These are phyloP conservation scores for Caenorhabditis sp. DNA, from an alignment of 2,888 invertebrate species.

Conservation along the genomic window DNA sequence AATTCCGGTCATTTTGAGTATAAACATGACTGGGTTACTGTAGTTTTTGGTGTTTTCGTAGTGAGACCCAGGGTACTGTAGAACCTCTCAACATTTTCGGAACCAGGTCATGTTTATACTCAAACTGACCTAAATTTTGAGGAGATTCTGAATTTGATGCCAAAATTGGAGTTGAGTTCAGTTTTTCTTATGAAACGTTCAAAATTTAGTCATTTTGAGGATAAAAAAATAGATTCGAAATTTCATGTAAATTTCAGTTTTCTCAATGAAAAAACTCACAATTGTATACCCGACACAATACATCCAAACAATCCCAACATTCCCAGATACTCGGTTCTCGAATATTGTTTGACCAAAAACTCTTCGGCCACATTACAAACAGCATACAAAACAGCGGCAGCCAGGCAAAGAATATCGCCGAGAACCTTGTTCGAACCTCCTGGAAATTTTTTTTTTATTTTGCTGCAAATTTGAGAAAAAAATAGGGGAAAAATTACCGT, in stretches of 20 bases:
- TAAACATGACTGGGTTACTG: not conserved
- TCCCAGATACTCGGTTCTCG: conserved; percentile 83
- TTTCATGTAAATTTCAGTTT: not conserved
- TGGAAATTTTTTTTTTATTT: too few species aligned
- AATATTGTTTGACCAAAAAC: conserved; percentile 81
- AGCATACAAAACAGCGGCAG: conserved; percentile 76
- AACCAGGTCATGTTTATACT: not conserved
- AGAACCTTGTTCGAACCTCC: conserved; percentile 80
- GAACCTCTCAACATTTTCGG: not conserved
- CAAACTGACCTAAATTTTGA: not conserved
- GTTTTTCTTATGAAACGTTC: too few species aligned
- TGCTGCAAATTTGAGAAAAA: too few species aligned
- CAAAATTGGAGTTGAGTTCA: too few species aligned
- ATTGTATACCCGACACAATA: conserved; percentile 81
- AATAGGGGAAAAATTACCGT: conserved; percentile 27
- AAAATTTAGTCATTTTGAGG: too few species aligned
- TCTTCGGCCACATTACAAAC: conserved; percentile 80
- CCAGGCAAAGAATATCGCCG: conserved; percentile 84
- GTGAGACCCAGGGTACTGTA: not conserved
- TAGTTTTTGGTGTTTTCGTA: not conserved
- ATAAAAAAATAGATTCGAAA: not conserved
- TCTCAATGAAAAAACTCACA: conserved; percentile 72
- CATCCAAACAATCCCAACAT: conserved; percentile 84
- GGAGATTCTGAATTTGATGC: not conserved
- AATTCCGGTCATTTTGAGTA: not conserved